Evolutionary conservation across 2,797 vertebrate species (phyloP).

Genomic region (Girardinus metallicus): DNA sequence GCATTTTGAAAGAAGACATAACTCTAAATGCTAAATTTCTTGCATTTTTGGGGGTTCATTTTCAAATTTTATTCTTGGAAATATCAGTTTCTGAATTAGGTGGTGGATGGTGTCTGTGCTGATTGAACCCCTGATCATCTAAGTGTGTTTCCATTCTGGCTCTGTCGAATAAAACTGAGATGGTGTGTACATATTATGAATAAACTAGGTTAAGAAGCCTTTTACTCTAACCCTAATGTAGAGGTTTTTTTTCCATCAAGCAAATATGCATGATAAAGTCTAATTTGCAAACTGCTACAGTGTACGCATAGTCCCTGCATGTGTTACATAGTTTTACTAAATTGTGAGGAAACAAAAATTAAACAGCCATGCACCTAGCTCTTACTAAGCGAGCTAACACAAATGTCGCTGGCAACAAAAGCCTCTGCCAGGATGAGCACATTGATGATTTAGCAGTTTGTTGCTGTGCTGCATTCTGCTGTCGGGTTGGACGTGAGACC

Average conservation of each 20-base stretch:
- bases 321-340: neutral
- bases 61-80: slow-evolving; percentile 2
- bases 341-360: slow-evolving; percentile 3
- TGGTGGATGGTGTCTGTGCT: neutral
- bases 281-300: neutral
- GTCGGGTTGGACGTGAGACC: slow-evolving; percentile 17
- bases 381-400: slow-evolving; percentile 38
- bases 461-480: slow-evolving; percentile 39
- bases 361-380: slow-evolving; percentile 12
- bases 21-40: neutral
- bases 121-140: neutral
- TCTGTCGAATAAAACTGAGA: slow-evolving; percentile 32
- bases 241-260: neutral
- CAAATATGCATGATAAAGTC: slow-evolving; percentile 5
- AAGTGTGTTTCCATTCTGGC: slow-evolving; percentile 5
- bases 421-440: slow-evolving; percentile 26
- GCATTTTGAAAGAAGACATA: slow-evolving; percentile 2
- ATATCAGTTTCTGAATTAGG: neutral
- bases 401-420: slow-evolving; percentile 23
- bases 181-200: neutral
- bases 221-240: neutral
- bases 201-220: neutral
- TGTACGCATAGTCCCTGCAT: neutral
- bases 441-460: slow-evolving; percentile 64
- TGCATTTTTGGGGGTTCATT: neutral